Evolutionary conservation across 2,113 vertebrate species (phyloP).

Genomic region (Ifrita kowaldi): DNA sequence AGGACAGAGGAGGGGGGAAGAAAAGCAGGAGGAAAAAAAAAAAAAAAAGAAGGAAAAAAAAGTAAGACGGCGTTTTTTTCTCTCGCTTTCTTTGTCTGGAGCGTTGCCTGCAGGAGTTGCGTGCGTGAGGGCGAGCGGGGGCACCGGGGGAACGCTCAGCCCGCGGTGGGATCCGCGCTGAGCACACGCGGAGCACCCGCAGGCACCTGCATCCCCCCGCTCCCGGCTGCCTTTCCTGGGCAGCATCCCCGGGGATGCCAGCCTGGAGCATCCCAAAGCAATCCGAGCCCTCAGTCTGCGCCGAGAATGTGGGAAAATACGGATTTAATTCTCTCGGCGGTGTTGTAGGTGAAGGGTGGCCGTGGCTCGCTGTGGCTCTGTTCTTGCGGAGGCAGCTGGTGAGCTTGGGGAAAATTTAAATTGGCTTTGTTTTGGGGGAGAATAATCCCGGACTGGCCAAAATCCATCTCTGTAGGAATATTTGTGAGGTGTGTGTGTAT

Average conservation of each 20-base stretch:
- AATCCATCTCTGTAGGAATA: accelerated
- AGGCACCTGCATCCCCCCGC: not conserved
- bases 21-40: not conserved
- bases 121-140: not conserved
- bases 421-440: not conserved
- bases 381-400: not conserved
- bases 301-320: accelerated
- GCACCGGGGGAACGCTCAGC: not conserved
- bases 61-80: slow-evolving; percentile 24
- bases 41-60: not conserved
- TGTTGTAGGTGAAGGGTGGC: not conserved
- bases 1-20: not conserved
- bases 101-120: slow-evolving; percentile 15
- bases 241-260: not conserved
- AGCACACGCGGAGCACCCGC: not conserved
- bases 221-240: not conserved
- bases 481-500: not conserved
- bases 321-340: accelerated
- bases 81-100: slow-evolving; percentile 61
- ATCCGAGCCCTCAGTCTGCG: not conserved
- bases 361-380: not conserved
- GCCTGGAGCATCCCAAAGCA: not conserved
- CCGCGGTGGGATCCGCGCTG: not conserved
- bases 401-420: not conserved
- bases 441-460: not conserved